A percentile compares a stretch with the other conserved stretches of the same genome.
Conservation (phyloP, 2,797 vertebrate species). For the Schizopygopsis malacanthus region DNA sequence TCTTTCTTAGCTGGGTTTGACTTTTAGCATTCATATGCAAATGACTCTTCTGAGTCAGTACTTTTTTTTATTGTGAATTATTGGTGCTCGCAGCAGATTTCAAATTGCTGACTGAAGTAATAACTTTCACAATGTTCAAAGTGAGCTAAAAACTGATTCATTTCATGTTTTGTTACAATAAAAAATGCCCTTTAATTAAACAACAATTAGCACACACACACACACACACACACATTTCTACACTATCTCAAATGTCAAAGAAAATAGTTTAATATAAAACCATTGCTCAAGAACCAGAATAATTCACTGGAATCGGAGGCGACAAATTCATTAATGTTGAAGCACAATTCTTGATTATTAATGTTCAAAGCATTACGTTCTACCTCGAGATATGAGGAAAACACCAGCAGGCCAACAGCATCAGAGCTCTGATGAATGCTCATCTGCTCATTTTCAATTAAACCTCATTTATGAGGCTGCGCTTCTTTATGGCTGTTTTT, state of each 20-base stretch:
- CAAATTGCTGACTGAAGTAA: neutral
- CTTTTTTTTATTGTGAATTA: neutral
- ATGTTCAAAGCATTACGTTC: constrained; percentile 8
- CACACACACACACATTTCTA: too few species aligned
- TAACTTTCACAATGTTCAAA: neutral
- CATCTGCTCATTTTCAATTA: constrained; percentile 77
- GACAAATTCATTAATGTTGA: neutral
- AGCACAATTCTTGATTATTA: neutral
- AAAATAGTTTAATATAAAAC: neutral
- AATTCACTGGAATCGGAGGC: neutral
- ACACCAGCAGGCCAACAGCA: constrained; percentile 53
- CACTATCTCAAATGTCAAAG: neutral
- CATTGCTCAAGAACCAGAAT: neutral
- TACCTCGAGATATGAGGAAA: constrained; percentile 5
- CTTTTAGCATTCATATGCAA: too few species aligned
- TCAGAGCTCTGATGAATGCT: constrained; percentile 62
- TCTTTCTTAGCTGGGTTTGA: too few species aligned
- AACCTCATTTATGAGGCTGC: constrained; percentile 73
- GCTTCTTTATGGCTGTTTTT: constrained; percentile 66
- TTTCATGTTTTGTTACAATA: neutral
- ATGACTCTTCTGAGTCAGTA: too few species aligned
- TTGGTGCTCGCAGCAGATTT: neutral
- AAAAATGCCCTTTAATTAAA: neutral
- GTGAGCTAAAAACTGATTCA: neutral
- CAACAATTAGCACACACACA: too few species aligned